Percentiles rank a stretch among this genome's conserved stretches.
phyloP scores from a whole-genome alignment of 2,797 vertebrate genomes.

The Buphagus erythrorhynchus region DNA sequence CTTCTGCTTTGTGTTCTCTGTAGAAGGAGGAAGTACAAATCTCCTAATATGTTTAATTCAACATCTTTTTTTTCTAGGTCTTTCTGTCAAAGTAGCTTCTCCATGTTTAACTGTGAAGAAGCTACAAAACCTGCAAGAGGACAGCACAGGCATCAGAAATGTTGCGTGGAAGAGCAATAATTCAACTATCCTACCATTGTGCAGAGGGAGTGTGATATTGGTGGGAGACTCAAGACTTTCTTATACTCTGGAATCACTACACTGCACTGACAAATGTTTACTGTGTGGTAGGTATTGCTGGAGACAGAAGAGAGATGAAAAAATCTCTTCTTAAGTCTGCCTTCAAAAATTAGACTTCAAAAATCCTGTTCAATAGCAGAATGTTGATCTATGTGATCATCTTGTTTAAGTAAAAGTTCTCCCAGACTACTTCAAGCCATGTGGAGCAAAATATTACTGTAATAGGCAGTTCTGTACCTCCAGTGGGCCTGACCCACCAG shows the following conservation, averaged over 20 bases:
- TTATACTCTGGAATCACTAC: not conserved
- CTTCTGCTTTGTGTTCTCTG: not conserved
- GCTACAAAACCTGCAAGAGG: not conserved
- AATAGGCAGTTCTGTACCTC: not conserved
- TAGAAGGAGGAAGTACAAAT: not conserved
- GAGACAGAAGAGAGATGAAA: not conserved
- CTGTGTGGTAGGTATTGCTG: not conserved
- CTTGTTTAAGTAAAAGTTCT: not conserved
- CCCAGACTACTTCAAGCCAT: not conserved
- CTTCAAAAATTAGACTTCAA: not conserved
- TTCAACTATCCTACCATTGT: not conserved
- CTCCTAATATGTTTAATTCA: not conserved
- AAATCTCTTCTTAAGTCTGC: not conserved
- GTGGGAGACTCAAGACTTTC: not conserved
- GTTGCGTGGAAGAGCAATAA: not conserved
- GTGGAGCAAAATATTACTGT: not conserved
- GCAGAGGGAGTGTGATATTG: not conserved
- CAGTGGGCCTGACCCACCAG: not conserved
- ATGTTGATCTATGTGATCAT: not conserved
- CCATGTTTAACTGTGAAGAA: not conserved
- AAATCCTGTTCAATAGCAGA: not conserved
- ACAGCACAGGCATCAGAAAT: not conserved
- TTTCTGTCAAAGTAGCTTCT: not conserved
- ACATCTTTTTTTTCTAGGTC: not conserved
- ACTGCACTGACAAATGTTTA: not conserved